These are phyloP conservation scores for Chironomus striatipennis DNA, from an alignment of 1,140 invertebrate genomes.

Conservation along the genomic window DNA sequence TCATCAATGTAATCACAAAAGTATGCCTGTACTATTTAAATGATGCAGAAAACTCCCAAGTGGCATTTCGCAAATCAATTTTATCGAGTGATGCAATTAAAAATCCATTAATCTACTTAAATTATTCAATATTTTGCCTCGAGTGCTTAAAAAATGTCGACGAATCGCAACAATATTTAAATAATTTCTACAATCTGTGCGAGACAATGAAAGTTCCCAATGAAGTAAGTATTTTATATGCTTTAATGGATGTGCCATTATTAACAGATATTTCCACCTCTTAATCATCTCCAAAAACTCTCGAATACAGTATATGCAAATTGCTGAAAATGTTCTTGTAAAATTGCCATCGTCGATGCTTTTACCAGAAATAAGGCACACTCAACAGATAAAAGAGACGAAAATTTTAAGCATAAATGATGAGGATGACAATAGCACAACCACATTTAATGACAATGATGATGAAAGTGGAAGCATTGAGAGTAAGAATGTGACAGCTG, in stretches of 20 bases:
- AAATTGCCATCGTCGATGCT: not conserved
- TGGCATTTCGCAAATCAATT: slow-evolving; percentile 38
- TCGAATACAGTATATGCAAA: not conserved
- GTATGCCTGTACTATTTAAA: slow-evolving; percentile 41
- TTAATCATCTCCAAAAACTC: not conserved
- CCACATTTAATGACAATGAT: not conserved
- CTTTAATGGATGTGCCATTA: too few species aligned
- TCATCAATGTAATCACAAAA: slow-evolving; percentile 26
- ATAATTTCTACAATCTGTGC: slow-evolving; percentile 33
- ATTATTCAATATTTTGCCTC: slow-evolving; percentile 35
- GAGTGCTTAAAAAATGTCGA: slow-evolving; percentile 31
- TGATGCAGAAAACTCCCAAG: slow-evolving; percentile 41
- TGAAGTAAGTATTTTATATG: slow-evolving; percentile 36
- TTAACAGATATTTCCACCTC: too few species aligned
- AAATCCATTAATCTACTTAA: slow-evolving; percentile 36
- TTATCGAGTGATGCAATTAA: slow-evolving; percentile 28
- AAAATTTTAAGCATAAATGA: not conserved
- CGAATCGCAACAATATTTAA: slow-evolving; percentile 34
- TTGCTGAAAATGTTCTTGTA: not conserved
- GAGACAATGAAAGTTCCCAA: slow-evolving; percentile 37
- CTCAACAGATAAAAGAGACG: not conserved
- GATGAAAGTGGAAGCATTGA: not conserved
- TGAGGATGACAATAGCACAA: not conserved
- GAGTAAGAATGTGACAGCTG: not conserved
- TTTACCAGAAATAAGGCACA: not conserved